A percentile compares a stretch with the other conserved stretches of the same genome.
phyloP scores from a whole-genome alignment of 2,888 invertebrate species.

The Microchrysa polita region DNA sequence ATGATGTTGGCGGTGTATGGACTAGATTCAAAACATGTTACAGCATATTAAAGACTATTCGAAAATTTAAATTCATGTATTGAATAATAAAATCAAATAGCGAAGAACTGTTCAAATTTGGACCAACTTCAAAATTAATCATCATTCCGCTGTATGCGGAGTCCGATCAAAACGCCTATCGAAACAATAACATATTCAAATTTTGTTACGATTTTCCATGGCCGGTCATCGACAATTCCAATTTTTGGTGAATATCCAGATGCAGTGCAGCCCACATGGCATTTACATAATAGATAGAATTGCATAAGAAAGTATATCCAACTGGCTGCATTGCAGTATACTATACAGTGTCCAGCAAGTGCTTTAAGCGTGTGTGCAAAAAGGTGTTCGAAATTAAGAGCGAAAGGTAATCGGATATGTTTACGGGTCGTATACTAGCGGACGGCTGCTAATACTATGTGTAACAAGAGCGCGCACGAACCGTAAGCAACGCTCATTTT shows the following conservation, averaged over 20 bases:
- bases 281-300: slow-evolving; percentile 25
- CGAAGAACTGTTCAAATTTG: too few species aligned
- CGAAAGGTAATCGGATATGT: slow-evolving; percentile 41
- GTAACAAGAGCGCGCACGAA: not conserved
- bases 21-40: too few species aligned
- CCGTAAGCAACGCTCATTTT: not conserved
- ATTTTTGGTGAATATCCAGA: slow-evolving; percentile 27
- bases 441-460: not conserved
- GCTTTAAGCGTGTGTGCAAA: slow-evolving; percentile 11
- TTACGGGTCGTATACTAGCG: not conserved
- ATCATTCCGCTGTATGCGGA: too few species aligned
- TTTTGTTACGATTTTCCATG: slow-evolving; percentile 2
- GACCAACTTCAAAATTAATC: too few species aligned
- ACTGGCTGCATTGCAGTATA: not conserved
- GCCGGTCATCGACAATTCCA: slow-evolving; percentile 7
- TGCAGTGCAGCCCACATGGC: slow-evolving; percentile 33
- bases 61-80: too few species aligned
- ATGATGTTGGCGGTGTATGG: not conserved
- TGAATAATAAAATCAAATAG: too few species aligned
- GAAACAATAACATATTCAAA: slow-evolving; percentile 11
- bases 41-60: too few species aligned
- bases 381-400: slow-evolving; percentile 18
- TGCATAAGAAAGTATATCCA: slow-evolving; percentile 25
- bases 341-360: slow-evolving; percentile 8
- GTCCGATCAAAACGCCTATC: not conserved